Evolutionary conservation across 35 echinoderm and acorn worm species (phyloP).

Genomic region (Stichopus chloronotus): DNA sequence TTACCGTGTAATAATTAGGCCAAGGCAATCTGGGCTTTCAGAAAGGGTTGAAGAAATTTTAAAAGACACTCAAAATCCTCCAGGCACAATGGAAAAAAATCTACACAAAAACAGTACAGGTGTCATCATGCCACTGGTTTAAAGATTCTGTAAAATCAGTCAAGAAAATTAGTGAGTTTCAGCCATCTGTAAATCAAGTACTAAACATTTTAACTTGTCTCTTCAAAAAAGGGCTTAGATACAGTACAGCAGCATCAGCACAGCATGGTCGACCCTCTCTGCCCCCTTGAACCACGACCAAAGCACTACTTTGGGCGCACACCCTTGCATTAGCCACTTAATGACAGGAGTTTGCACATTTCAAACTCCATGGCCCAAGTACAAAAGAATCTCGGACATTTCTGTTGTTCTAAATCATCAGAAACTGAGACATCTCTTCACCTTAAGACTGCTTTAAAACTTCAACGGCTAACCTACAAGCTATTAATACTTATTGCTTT

Average conservation of each 20-base stretch:
- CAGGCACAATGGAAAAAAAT: conserved; percentile 25
- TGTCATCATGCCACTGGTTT: background rate
- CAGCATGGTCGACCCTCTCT: background rate
- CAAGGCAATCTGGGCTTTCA: conserved; percentile 26
- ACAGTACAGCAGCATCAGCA: conserved; percentile 7
- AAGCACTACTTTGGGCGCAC: background rate
- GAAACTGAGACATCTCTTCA: background rate
- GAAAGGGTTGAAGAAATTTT: conserved; percentile 52
- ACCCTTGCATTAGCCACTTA: background rate
- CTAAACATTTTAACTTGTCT: background rate
- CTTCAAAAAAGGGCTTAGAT: background rate
- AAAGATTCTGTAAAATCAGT: background rate
- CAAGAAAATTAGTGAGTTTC: background rate
- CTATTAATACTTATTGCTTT: conserved; percentile 5
- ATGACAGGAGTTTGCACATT: conserved; percentile 6
- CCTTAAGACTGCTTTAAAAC: background rate
- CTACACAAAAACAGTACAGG: conserved; percentile 28
- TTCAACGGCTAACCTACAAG: conserved; percentile 2
- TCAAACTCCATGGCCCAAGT: background rate
- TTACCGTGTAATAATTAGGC: background rate
- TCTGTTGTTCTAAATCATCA: conserved; percentile 1
- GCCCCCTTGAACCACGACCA: background rate
- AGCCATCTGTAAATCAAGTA: background rate
- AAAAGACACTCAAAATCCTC: conserved; percentile 13
- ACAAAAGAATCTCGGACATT: conserved; percentile 27